Conservation (phyloP, 1,140 invertebrate genomes). For the Asbolus verrucosus region DNA sequence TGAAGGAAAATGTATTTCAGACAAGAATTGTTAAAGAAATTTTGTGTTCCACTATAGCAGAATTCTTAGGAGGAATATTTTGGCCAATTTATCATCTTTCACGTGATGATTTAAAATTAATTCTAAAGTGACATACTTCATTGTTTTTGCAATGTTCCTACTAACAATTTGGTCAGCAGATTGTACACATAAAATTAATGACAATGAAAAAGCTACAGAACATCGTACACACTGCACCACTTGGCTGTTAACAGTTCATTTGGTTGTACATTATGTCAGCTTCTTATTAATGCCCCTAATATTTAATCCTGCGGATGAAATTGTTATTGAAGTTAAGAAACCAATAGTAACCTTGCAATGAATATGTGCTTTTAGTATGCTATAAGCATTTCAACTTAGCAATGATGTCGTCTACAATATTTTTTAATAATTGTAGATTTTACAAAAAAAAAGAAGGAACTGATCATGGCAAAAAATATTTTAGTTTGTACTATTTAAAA, state of each 20-base stretch:
- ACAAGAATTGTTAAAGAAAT: slow-evolving; percentile 59
- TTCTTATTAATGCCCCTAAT: slow-evolving; percentile 70
- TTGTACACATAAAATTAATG: slow-evolving; percentile 58
- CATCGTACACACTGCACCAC: slow-evolving; percentile 64
- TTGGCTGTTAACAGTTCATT: slow-evolving; percentile 66
- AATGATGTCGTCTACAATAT: too few relatives aligned
- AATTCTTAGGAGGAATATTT: slow-evolving; percentile 78
- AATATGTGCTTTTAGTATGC: slow-evolving; percentile 73
- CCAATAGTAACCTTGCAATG: slow-evolving; percentile 79
- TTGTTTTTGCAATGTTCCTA: slow-evolving; percentile 72
- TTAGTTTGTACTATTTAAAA: slow-evolving; percentile 80
- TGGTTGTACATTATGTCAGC: slow-evolving; percentile 67
- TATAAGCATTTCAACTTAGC: too few relatives aligned
- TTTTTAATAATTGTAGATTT: too few relatives aligned
- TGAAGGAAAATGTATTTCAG: slow-evolving; percentile 67
- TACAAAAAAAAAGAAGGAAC: slow-evolving; percentile 74
- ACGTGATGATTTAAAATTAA: slow-evolving; percentile 77
- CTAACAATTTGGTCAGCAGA: slow-evolving; percentile 71
- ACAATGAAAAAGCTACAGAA: slow-evolving; percentile 40
- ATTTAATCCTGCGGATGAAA: slow-evolving; percentile 76
- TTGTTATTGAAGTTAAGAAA: slow-evolving; percentile 80
- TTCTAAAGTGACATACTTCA: slow-evolving; percentile 77
- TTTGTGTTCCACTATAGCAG: slow-evolving; percentile 69
- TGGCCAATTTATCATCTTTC: slow-evolving; percentile 80
- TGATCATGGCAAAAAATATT: slow-evolving; percentile 82